A percentile compares a stretch with the other conserved stretches of the same genome.
Evolutionary conservation across 2,888 invertebrate species (phyloP).

Genomic region (Andrena haemorrhoa): DNA sequence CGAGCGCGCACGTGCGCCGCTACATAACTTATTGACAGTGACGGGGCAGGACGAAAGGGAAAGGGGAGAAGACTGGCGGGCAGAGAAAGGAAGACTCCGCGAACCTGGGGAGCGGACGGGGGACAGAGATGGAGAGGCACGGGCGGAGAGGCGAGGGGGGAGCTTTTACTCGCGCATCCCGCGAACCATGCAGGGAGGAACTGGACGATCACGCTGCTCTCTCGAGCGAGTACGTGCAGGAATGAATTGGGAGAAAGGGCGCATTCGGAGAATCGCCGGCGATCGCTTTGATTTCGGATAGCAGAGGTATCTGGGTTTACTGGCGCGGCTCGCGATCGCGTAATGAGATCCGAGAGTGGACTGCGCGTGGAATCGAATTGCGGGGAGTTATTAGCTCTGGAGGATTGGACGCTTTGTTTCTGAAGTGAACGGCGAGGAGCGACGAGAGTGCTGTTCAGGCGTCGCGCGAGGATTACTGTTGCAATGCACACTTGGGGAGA

Average conservation of each 20-base stretch:
- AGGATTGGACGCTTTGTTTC: neutral
- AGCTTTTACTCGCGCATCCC: constrained; percentile 30
- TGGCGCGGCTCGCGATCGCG: too few relatives aligned
- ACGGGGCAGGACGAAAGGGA: constrained; percentile 63
- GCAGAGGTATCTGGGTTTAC: neutral
- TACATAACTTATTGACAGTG: constrained; percentile 70
- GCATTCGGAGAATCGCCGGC: neutral
- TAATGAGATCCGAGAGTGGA: too few relatives aligned
- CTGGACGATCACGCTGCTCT: constrained; percentile 14
- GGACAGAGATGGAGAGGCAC: neutral
- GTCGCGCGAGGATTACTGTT: neutral
- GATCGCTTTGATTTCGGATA: constrained; percentile 6
- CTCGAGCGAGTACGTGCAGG: constrained; percentile 30
- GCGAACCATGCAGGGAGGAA: constrained; percentile 23
- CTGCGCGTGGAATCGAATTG: neutral
- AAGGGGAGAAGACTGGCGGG: constrained; percentile 42
- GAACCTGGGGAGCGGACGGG: neutral
- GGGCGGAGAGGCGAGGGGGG: neutral
- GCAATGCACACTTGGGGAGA: neutral
- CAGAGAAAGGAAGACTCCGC: constrained; percentile 14
- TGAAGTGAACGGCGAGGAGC: neutral
- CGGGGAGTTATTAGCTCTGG: too few relatives aligned
- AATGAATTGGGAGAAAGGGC: constrained; percentile 51
- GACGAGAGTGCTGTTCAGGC: neutral
- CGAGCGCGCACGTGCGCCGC: constrained; percentile 69